phyloP scores from a whole-genome alignment of 2,888 invertebrate genomes.

The Gortyna flavago region DNA sequence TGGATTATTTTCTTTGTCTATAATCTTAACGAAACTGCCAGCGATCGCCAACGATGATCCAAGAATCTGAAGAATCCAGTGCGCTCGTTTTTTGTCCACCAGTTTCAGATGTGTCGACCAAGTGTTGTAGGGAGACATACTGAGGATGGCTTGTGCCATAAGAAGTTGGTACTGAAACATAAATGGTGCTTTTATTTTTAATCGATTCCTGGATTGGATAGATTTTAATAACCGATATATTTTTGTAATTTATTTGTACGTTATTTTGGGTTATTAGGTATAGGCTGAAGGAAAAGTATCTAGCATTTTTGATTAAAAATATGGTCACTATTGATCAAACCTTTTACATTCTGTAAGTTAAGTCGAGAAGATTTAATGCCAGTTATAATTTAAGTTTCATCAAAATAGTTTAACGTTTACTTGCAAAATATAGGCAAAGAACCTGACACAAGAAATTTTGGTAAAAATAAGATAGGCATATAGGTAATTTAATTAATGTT shows the following conservation, averaged over 20 bases:
- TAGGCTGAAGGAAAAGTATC: no score
- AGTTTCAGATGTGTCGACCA: constrained; percentile 80
- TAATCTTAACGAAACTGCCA: constrained; percentile 78
- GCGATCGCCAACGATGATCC: constrained; percentile 80
- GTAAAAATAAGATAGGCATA: not conserved
- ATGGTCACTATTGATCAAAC: not conserved
- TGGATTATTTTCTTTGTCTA: constrained; percentile 67
- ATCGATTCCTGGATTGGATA: not conserved
- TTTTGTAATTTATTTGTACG: no score
- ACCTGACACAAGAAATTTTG: not conserved
- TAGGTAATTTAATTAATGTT: not conserved
- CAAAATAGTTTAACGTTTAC: not conserved
- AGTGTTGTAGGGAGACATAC: constrained; percentile 78
- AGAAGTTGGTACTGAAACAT: constrained; percentile 80
- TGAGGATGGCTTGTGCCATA: constrained; percentile 82
- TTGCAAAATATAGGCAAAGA: not conserved
- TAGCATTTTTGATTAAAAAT: no score
- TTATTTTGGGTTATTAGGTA: no score
- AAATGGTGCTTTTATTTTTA: not conserved
- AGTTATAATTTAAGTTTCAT: not conserved
- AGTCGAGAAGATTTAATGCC: not conserved
- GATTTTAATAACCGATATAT: not conserved
- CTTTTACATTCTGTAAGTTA: not conserved
- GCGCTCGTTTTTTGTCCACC: constrained; percentile 78
- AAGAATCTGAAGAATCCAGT: constrained; percentile 79